Conservation (phyloP, 2,113 vertebrate species). For the Coregonus clupeaformis region DNA sequence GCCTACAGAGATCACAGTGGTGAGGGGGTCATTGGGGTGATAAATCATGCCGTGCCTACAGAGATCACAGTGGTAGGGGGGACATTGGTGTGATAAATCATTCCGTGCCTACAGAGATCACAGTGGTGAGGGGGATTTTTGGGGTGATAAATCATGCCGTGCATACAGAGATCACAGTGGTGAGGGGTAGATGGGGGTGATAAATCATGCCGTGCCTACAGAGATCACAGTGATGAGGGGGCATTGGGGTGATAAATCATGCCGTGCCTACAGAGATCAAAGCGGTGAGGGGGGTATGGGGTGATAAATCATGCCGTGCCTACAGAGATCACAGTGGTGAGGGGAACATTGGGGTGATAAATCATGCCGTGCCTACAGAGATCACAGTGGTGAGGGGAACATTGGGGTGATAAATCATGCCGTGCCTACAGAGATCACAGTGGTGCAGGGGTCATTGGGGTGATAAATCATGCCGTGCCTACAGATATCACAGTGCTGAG, state of each 20-base stretch:
- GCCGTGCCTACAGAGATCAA: conserved; percentile 49
- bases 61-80: conserved; percentile 48
- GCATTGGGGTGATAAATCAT: conserved; percentile 68
- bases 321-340: conserved; percentile 48
- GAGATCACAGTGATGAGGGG: conserved; percentile 49
- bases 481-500: conserved; percentile 48
- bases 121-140: conserved; percentile 50
- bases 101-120: conserved; percentile 50
- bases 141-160: conserved; percentile 65
- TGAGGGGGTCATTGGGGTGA: conserved; percentile 59
- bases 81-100: conserved; percentile 68
- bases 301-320: conserved; percentile 64
- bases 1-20: conserved; percentile 46
- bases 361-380: conserved; percentile 57
- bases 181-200: conserved; percentile 59
- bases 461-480: conserved; percentile 63
- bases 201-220: conserved; percentile 61
- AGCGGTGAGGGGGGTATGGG: conserved; percentile 53
- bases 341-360: conserved; percentile 63
- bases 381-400: conserved; percentile 48
- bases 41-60: conserved; percentile 61
- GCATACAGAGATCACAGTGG: conserved; percentile 46
- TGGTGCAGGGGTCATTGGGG: conserved; percentile 54
- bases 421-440: conserved; percentile 48
- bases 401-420: conserved; percentile 67